Base-by-base conservation (phyloP, 1,140 invertebrate genomes). In the Trachymyrmex septentrionalis region DNA sequence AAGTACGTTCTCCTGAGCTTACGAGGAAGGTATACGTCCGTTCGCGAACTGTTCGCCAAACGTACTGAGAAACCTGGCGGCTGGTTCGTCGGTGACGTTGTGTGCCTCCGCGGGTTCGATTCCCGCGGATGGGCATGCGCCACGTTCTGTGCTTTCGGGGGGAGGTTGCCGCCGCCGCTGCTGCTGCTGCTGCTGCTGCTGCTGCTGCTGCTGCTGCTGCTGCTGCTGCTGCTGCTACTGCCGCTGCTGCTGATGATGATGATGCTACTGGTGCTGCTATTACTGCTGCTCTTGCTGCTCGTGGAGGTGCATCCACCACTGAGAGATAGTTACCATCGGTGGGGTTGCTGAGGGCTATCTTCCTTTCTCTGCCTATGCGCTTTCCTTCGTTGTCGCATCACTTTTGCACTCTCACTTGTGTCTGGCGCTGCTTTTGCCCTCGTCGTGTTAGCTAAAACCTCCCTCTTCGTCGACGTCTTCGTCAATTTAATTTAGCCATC, bases 1-100 rank as follows among this genome's bases (percentile, higher is more conserved):
- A 34, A 76, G 38, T 69, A 27, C 86, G 92, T 92, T 92, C 91
- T 92, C 89, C 92, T 91, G 87, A 86, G 87, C 21, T 78, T 89
- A 81, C 77, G 64, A 71, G 77, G 91, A 87, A 50, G 88, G 14
- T 78, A 90, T 91, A 92, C 94, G 95, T 95, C 94, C 94, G 94
- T 94, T 92, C 94, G 92, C 95, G 92, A 95, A 94, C 92, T 94
- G 93, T 95, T 95, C 95, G 94, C 94, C 94, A 95, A 95, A 94
- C 94, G 94, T 93, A 95, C 95, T 95, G 94, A 95, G 93, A 90
- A 93, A 92, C 92, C 91, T 89, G 89, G 91, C 92, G 92, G 87
- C 91, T 82, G 87, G 93, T 95, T 94, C 92, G 92, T 93, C 93
- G 93, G 91, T 95, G 93, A 95, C 94, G 93, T 95, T 91, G 91